Conservation (phyloP, 2,113 vertebrate genomes). For the Panthera tigris region DNA sequence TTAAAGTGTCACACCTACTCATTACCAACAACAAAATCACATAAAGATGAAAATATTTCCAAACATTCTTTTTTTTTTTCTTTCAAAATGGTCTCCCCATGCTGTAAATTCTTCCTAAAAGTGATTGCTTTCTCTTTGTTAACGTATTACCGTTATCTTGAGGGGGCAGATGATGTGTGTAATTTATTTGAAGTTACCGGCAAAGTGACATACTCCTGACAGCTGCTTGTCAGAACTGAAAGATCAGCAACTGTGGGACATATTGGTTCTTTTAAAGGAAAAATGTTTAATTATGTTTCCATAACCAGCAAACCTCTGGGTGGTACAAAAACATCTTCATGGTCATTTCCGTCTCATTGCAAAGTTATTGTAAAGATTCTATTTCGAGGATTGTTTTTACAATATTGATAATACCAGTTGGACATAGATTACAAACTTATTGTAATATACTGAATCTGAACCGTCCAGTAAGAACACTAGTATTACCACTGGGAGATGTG, state of each 20-base stretch:
- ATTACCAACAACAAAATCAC: conserved; percentile 34
- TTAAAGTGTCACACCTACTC: conserved; percentile 8
- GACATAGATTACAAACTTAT: background rate
- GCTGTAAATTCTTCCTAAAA: background rate
- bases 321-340: background rate
- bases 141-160: background rate
- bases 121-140: background rate
- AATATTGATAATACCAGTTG: background rate
- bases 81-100: background rate
- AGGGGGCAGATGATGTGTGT: conserved; percentile 18
- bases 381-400: background rate
- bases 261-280: conserved; percentile 46
- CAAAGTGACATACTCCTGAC: conserved; percentile 47
- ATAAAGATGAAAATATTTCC: conserved; percentile 44
- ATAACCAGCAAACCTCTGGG: background rate
- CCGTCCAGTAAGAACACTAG: background rate
- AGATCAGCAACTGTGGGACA: conserved; percentile 56
- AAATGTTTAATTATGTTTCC: conserved; percentile 46
- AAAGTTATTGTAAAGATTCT: background rate
- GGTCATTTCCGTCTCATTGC: background rate
- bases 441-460: background rate
- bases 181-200: conserved; percentile 57
- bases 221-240: conserved; percentile 63
- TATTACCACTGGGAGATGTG: too few species aligned
- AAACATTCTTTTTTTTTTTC: background rate